These are phyloP conservation scores for Ophion costatus DNA, from an alignment of 2,888 invertebrate genomes.

Conservation along the genomic window DNA sequence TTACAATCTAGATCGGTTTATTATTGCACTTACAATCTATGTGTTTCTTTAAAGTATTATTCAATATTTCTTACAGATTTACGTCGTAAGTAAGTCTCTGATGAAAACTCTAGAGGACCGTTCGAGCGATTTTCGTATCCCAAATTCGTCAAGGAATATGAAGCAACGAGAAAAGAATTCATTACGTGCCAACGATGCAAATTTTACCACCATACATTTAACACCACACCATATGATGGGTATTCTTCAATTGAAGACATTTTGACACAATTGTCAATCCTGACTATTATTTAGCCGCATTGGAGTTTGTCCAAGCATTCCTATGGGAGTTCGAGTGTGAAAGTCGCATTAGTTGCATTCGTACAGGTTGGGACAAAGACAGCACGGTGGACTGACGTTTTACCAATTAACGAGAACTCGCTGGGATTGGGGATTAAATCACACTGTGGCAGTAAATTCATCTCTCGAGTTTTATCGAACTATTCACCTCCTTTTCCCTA, in stretches of 20 bases:
- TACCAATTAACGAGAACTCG: constrained; percentile 47
- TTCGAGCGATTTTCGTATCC: background rate
- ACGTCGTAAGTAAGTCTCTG: no score
- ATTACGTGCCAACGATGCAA: background rate
- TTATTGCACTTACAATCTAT: no score
- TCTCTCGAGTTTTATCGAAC: constrained; percentile 25
- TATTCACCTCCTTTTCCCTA: constrained; percentile 3
- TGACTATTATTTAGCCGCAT: background rate
- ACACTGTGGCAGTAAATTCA: constrained; percentile 24
- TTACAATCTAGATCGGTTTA: no score
- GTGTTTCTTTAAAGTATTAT: no score
- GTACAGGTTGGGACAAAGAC: constrained; percentile 26
- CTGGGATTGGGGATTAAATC: background rate
- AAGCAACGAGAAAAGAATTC: background rate
- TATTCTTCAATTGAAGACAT: background rate
- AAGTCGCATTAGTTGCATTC: constrained; percentile 32
- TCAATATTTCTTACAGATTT: no score
- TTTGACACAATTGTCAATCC: constrained; percentile 11
- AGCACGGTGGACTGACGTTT: constrained; percentile 42
- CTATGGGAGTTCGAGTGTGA: background rate
- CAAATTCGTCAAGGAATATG: background rate
- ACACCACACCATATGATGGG: background rate
- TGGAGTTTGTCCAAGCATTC: background rate
- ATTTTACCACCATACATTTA: background rate
- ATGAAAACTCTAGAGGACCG: no score